phyloP scores from a whole-genome alignment of 2,797 vertebrate genomes.

The Chelonia mydas region DNA sequence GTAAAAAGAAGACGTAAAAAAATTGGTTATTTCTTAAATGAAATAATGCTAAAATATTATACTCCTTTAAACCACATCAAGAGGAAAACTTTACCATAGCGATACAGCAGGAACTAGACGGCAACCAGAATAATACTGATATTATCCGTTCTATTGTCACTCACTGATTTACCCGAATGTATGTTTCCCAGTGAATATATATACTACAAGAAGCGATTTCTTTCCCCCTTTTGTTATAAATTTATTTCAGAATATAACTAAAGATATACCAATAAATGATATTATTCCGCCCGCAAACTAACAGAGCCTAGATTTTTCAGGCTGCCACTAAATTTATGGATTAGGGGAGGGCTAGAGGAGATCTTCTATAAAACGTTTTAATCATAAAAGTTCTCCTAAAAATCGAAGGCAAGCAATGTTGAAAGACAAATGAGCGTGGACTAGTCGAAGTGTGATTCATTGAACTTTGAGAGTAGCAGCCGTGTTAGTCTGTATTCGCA shows the following conservation, averaged over 20 bases:
- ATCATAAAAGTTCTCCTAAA: neutral
- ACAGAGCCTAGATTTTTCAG: neutral
- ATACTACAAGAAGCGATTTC: neutral
- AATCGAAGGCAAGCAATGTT: neutral
- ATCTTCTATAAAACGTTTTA: neutral
- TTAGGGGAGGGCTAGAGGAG: neutral
- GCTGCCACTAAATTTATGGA: neutral
- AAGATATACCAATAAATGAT: neutral
- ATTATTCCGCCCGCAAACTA: neutral
- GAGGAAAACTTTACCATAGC: constrained; percentile 23
- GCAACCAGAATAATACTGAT: constrained; percentile 9
- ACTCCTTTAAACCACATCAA: constrained; percentile 24
- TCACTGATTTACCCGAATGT: constrained; percentile 40
- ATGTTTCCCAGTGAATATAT: neutral
- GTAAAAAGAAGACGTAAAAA: constrained; percentile 44
- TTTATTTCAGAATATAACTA: neutral
- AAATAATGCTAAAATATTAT: neutral
- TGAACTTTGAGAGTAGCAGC: neutral
- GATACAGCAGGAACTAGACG: neutral
- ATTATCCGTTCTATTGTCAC: neutral
- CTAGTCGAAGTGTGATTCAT: accelerated
- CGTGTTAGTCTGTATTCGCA: too few species aligned
- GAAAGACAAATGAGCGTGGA: neutral
- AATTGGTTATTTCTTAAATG: constrained; percentile 13
- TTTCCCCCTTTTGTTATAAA: neutral